Percentiles rank a stretch among this genome's conserved stretches.
Evolutionary conservation across 2,797 vertebrate genomes (phyloP).

Genomic region (Gallinago nigripennis): DNA sequence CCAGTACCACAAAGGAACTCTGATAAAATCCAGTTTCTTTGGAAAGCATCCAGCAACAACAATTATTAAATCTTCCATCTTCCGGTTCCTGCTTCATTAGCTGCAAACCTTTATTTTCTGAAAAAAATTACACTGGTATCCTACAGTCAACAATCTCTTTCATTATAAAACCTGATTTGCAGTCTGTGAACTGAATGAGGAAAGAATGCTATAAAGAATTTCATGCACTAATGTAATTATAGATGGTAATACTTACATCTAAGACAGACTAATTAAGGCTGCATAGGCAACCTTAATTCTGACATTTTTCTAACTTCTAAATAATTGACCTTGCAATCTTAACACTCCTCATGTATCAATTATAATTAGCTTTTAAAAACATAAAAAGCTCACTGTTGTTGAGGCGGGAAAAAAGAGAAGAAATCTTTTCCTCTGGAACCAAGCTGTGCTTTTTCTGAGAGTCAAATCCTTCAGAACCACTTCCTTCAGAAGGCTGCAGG

Average conservation of each 20-base stretch:
- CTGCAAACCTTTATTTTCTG: neutral
- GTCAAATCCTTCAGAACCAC: neutral
- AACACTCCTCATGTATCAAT: constrained; percentile 34
- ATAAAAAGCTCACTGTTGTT: neutral
- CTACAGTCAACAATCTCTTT: neutral
- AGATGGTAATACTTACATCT: constrained; percentile 51
- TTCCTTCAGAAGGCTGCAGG: neutral
- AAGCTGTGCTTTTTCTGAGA: neutral
- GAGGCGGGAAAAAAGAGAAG: neutral
- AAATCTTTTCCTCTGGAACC: neutral
- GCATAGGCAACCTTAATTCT: constrained; percentile 47
- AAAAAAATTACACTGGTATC: neutral
- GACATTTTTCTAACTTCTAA: constrained; percentile 61
- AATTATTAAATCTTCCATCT: neutral
- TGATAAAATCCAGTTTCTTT: neutral
- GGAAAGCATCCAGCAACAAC: neutral
- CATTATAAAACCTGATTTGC: constrained; percentile 19
- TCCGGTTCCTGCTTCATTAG: neutral
- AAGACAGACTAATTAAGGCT: constrained; percentile 55
- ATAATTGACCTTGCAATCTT: constrained; percentile 58
- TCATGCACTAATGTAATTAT: constrained; percentile 41
- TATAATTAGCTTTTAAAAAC: constrained; percentile 55
- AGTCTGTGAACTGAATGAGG: neutral
- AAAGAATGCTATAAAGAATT: constrained; percentile 4
- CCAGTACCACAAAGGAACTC: neutral